Evolutionary conservation across 2,113 vertebrate genomes (phyloP).

Genomic region (Apodemus speciosus): DNA sequence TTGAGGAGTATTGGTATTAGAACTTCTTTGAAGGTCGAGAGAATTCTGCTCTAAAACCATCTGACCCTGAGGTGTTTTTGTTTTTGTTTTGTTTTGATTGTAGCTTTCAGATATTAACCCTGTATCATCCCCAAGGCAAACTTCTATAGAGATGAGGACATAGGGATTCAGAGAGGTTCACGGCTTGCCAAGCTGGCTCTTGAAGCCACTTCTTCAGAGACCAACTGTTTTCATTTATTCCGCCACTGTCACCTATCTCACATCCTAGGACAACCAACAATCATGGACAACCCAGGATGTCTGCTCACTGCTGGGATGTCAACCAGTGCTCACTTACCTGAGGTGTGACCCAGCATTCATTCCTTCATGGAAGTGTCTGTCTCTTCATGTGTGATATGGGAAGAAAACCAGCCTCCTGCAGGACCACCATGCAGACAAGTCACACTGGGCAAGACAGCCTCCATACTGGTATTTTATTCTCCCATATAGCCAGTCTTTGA

Average conservation of each 20-base stretch:
- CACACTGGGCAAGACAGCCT: background rate
- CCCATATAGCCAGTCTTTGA: background rate
- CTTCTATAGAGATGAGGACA: constrained; percentile 2
- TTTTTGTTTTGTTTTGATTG: no score
- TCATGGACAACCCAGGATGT: background rate
- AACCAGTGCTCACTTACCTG: background rate
- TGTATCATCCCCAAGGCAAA: background rate
- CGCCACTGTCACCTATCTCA: background rate
- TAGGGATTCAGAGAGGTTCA: background rate
- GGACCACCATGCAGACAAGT: background rate
- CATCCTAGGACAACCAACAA: background rate
- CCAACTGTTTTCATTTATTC: background rate
- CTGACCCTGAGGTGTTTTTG: no score
- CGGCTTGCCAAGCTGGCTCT: background rate
- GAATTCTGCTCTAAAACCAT: no score
- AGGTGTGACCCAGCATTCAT: background rate
- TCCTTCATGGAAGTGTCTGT: background rate
- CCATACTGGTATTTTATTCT: background rate
- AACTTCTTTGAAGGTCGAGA: no score
- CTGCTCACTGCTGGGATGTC: background rate
- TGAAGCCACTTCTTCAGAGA: background rate
- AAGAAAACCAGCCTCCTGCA: background rate
- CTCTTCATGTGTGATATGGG: background rate
- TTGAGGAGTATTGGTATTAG: no score
- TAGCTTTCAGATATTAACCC: background rate